Conservation (phyloP, 2,113 vertebrate species). For the Tyto alba region DNA sequence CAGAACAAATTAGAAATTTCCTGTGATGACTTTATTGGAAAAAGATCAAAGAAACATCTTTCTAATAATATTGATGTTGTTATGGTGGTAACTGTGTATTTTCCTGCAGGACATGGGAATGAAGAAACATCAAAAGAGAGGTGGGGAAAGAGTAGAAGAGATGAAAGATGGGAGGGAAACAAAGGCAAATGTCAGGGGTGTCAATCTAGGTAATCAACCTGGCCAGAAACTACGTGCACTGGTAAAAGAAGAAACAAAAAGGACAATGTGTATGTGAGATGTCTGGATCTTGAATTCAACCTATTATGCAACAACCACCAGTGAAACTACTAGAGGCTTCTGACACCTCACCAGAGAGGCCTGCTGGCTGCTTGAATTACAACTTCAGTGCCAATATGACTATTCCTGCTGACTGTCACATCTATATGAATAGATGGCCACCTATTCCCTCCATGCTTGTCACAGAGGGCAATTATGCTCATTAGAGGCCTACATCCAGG, state of each 20-base stretch:
- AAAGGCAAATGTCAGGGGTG: background rate
- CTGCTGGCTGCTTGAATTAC: background rate
- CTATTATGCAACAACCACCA: background rate
- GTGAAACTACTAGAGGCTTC: background rate
- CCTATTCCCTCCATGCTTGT: background rate
- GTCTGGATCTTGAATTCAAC: background rate
- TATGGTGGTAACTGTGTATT: background rate
- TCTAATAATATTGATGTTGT: background rate
- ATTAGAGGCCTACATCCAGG: background rate
- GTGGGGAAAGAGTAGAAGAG: background rate
- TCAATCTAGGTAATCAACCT: background rate
- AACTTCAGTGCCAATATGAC: background rate
- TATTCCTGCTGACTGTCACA: background rate
- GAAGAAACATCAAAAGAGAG: background rate
- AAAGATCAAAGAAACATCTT: background rate
- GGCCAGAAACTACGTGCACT: background rate
- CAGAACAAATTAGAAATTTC: conserved; percentile 26
- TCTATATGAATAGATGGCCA: background rate
- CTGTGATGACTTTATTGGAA: background rate
- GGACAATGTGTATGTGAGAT: background rate
- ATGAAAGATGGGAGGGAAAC: background rate
- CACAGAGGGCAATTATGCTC: background rate
- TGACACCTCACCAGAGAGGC: background rate
- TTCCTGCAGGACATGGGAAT: background rate
- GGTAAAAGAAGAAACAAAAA: background rate